A percentile compares a stretch with the other conserved stretches of the same genome.
These are phyloP conservation scores for Lagria hirta DNA, from an alignment of 2,888 invertebrate genomes.

Conservation along the genomic window DNA sequence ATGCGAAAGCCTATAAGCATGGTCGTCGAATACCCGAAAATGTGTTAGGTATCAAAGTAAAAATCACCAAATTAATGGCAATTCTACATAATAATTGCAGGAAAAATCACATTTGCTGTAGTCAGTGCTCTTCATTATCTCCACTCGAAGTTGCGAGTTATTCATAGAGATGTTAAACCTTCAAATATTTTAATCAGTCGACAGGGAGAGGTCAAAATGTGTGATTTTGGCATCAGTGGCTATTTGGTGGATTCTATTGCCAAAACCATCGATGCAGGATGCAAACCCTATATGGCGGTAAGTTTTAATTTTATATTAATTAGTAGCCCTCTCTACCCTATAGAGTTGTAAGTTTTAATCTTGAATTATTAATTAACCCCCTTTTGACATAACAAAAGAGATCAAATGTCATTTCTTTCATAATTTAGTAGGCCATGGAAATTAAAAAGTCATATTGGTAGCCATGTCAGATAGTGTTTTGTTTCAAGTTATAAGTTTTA, in stretches of 20 bases:
- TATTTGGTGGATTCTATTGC: slow-evolving; percentile 96
- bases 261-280: slow-evolving; percentile 96
- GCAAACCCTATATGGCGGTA: slow-evolving; percentile 98
- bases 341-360: no score
- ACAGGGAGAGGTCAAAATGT: slow-evolving; percentile 94
- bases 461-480: no score
- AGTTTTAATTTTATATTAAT: slow-evolving; percentile 52
- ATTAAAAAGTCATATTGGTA: no score
- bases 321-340: slow-evolving; percentile 2
- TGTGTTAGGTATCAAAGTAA: slow-evolving; percentile 66
- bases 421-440: no score
- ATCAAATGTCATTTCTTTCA: no score
- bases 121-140: slow-evolving; percentile 93
- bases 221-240: slow-evolving; percentile 98
- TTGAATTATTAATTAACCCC: no score
- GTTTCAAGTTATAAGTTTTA: no score
- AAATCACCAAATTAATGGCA: not conserved
- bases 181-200: slow-evolving; percentile 95
- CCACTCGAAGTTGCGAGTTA: slow-evolving; percentile 86
- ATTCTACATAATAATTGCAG: slow-evolving; percentile 53
- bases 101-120: slow-evolving; percentile 84
- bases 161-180: slow-evolving; percentile 96
- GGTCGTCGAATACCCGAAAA: slow-evolving; percentile 79
- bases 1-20: slow-evolving; percentile 81
- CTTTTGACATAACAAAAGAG: no score